A percentile compares a stretch with the other conserved stretches of the same genome.
Evolutionary conservation across 2,797 vertebrate species (phyloP).

Genomic region (Gadopsis marmoratus): DNA sequence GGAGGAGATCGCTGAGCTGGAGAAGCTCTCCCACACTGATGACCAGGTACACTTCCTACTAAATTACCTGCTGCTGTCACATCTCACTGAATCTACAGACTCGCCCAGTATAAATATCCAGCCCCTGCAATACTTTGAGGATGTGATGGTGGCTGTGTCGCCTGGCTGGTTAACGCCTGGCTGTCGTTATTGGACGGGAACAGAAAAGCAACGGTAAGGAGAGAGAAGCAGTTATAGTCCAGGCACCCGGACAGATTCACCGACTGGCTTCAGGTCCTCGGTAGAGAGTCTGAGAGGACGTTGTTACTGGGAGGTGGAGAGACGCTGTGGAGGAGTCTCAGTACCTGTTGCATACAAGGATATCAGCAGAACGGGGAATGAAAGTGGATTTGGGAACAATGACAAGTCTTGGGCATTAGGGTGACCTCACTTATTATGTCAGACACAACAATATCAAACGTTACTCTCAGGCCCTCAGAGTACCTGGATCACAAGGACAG

Average conservation of each 20-base stretch:
- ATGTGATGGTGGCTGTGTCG: neutral
- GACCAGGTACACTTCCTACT: slow-evolving; percentile 26
- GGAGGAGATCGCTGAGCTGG: slow-evolving; percentile 10
- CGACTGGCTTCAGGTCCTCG: slow-evolving; percentile 3
- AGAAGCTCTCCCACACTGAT: slow-evolving; percentile 13
- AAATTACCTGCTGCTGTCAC: neutral
- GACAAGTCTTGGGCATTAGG: slow-evolving; percentile 38
- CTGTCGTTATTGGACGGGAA: slow-evolving; percentile 18
- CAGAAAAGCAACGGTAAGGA: slow-evolving; percentile 30
- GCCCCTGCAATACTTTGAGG: neutral
- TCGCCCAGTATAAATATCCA: neutral
- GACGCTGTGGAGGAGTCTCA: slow-evolving; percentile 1
- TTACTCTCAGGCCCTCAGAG: neutral
- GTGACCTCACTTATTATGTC: slow-evolving; percentile 28
- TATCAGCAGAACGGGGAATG: neutral
- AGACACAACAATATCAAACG: slow-evolving; percentile 20
- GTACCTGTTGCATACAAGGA: slow-evolving; percentile 31
- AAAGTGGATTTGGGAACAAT: slow-evolving; percentile 35
- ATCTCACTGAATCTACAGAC: slow-evolving; percentile 2
- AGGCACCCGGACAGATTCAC: slow-evolving; percentile 4
- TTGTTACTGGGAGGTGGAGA: slow-evolving; percentile 31
- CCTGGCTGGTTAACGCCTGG: neutral
- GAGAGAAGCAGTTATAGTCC: neutral
- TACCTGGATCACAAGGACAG: slow-evolving; percentile 24
- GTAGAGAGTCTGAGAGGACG: slow-evolving; percentile 3